Conservation (phyloP, 2,113 vertebrate species). For the Stomatorhinus ivindoensis region DNA sequence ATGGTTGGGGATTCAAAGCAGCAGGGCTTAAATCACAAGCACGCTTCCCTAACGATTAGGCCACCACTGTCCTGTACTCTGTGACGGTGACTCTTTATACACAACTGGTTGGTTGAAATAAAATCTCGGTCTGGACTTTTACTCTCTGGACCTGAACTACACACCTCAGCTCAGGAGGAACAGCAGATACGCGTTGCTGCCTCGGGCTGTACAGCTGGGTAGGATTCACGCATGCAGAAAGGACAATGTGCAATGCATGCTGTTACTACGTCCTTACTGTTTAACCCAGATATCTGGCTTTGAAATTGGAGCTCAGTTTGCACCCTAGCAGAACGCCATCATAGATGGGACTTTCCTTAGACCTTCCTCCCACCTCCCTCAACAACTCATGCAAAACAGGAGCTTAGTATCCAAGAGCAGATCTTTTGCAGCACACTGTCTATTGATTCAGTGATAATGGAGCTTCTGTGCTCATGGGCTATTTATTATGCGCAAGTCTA, state of each 20-base stretch:
- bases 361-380: background rate
- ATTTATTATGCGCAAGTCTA: constrained; percentile 72
- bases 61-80: background rate
- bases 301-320: background rate
- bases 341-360: background rate
- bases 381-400: background rate
- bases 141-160: background rate
- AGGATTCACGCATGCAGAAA: background rate
- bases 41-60: too few species aligned
- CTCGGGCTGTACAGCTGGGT: background rate
- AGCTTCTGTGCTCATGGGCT: constrained; percentile 65
- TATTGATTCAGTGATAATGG: constrained; percentile 73
- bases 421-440: constrained; percentile 46
- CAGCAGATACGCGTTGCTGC: background rate
- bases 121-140: background rate
- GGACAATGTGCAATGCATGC: background rate
- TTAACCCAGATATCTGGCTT: background rate
- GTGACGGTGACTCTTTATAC: background rate
- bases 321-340: background rate
- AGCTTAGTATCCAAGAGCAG: constrained; percentile 40
- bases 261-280: background rate
- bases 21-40: too few species aligned
- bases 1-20: too few species aligned
- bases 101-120: background rate
- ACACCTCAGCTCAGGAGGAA: background rate